Conservation (phyloP, 2,797 vertebrate species). For the Cirrhinus mrigala region DNA sequence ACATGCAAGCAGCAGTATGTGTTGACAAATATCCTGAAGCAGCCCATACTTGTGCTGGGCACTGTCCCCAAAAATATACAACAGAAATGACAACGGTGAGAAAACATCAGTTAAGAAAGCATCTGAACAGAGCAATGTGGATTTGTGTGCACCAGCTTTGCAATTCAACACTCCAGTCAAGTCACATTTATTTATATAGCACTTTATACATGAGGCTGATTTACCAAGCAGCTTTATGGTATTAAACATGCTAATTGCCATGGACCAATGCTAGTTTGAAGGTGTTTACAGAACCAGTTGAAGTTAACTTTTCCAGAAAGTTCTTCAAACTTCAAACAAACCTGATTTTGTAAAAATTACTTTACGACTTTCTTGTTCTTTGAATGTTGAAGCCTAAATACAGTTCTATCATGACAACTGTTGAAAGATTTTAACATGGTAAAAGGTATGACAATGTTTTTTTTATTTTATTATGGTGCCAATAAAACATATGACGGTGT, state of each 20-base stretch:
- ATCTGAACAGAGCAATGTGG: not conserved
- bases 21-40: not conserved
- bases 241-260: not conserved
- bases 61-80: too few species aligned
- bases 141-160: not conserved
- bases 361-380: too few species aligned
- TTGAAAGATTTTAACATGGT: not conserved
- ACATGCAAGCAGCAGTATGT: not conserved
- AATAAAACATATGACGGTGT: not conserved
- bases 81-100: not conserved
- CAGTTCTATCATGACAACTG: not conserved
- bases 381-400: not conserved
- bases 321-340: too few species aligned
- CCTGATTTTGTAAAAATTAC: too few species aligned
- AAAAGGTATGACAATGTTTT: too few species aligned
- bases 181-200: not conserved
- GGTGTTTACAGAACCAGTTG: not conserved
- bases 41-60: too few species aligned
- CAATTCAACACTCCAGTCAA: not conserved
- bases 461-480: too few species aligned
- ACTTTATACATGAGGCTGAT: not conserved
- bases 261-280: not conserved
- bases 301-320: not conserved
- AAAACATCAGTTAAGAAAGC: not conserved
- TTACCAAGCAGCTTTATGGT: not conserved